Percentiles rank a stretch among this genome's conserved stretches.
Evolutionary conservation across 2,113 vertebrate species (phyloP).

Genomic region (Hypocryptadius cinnamomeus): DNA sequence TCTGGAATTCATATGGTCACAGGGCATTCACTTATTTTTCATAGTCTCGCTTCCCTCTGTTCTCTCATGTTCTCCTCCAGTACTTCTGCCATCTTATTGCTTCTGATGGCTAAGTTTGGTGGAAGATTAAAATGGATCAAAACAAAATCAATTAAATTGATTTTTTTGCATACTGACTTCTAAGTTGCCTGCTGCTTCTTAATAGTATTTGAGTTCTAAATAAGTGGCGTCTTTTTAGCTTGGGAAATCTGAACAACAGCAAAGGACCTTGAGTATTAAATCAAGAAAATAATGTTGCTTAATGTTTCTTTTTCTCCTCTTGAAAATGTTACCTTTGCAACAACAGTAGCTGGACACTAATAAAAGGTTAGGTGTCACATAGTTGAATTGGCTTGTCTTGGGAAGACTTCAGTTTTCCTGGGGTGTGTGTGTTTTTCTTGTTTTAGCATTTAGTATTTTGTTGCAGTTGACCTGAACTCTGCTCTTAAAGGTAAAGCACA

Average conservation of each 20-base stretch:
- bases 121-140: not conserved
- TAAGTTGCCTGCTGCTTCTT: not conserved
- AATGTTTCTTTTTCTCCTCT: not conserved
- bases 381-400: not conserved
- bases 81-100: not conserved
- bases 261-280: not conserved
- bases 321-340: not conserved
- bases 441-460: not conserved
- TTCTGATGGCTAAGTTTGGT: not conserved
- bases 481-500: not conserved
- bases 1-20: not conserved
- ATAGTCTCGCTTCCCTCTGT: accelerated
- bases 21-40: not conserved
- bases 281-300: not conserved
- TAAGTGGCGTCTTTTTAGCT: not conserved
- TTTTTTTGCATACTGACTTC: not conserved
- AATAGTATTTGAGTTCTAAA: not conserved
- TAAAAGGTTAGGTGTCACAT: not conserved
- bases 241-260: not conserved
- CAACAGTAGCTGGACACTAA: not conserved
- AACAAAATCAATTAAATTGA: not conserved
- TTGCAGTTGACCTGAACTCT: not conserved
- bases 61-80: not conserved
- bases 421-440: not conserved
- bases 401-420: not conserved